Conservation (phyloP, 2,113 vertebrate species). For the Laterallus jamaicensis region DNA sequence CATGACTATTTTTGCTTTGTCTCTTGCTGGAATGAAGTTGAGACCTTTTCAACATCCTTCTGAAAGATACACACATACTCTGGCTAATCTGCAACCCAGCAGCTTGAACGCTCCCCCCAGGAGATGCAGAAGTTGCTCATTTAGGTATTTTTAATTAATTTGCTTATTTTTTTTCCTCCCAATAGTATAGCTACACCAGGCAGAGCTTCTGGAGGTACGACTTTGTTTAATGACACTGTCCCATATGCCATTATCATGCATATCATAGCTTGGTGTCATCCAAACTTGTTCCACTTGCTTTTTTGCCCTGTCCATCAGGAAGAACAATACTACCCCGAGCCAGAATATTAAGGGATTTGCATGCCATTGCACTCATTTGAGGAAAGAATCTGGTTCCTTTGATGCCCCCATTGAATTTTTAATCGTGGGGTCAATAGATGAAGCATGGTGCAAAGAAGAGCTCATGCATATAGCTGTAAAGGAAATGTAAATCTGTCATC, state of each 20-base stretch:
- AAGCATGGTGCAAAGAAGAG: background rate
- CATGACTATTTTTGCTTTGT: background rate
- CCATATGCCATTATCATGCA: background rate
- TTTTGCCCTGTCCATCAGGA: background rate
- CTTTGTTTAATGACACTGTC: background rate
- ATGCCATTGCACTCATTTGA: background rate
- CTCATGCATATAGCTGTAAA: background rate
- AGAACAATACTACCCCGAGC: background rate
- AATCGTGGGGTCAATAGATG: background rate
- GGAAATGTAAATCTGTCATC: background rate
- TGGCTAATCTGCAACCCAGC: background rate
- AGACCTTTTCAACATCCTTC: background rate
- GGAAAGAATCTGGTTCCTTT: background rate
- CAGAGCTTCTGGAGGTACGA: background rate
- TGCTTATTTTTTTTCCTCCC: background rate
- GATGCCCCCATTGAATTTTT: background rate
- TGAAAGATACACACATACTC: background rate
- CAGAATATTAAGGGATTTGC: background rate
- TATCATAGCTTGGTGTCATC: background rate
- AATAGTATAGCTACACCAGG: background rate
- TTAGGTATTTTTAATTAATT: background rate
- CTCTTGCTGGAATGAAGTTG: background rate
- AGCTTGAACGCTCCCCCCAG: background rate
- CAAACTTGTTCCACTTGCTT: constrained; percentile 38
- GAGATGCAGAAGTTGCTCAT: background rate